These are phyloP conservation scores for Trichogramma evanescens DNA, from an alignment of 2,888 invertebrate genomes.

Conservation along the genomic window DNA sequence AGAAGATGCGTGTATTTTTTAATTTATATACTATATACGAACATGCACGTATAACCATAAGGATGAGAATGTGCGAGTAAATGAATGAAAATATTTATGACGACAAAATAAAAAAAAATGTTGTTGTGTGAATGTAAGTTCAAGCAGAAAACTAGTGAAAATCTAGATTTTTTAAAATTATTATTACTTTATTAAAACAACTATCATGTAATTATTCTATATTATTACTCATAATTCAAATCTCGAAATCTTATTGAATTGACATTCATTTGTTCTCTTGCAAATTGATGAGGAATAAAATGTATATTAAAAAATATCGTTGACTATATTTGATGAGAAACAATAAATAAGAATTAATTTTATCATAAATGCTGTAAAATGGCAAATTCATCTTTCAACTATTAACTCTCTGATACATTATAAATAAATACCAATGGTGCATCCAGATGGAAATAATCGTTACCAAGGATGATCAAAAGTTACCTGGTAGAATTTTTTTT, in stretches of 20 bases:
- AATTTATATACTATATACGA: not conserved
- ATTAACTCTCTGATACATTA: not conserved
- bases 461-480: slow-evolving; percentile 16
- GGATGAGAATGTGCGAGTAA: slow-evolving; percentile 3
- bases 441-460: slow-evolving; percentile 4
- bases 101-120: not conserved
- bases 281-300: too few species aligned
- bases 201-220: too few species aligned
- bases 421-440: slow-evolving; percentile 14
- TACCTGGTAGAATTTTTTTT: slow-evolving; percentile 15
- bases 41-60: not conserved
- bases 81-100: not conserved
- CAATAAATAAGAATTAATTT: slow-evolving; percentile 1
- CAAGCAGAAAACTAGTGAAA: slow-evolving; percentile 12
- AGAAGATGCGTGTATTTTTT: not conserved
- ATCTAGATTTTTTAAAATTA: slow-evolving; percentile 18
- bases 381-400: slow-evolving; percentile 3
- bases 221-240: too few species aligned
- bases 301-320: slow-evolving; percentile 1
- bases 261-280: too few species aligned
- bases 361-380: slow-evolving; percentile 3
- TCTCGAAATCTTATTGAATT: too few species aligned
- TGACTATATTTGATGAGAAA: slow-evolving; percentile 11
- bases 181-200: slow-evolving; percentile 14
- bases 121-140: slow-evolving; percentile 17